Base-by-base conservation (phyloP, 2,888 invertebrate species). In the Mayetiola destructor region DNA sequence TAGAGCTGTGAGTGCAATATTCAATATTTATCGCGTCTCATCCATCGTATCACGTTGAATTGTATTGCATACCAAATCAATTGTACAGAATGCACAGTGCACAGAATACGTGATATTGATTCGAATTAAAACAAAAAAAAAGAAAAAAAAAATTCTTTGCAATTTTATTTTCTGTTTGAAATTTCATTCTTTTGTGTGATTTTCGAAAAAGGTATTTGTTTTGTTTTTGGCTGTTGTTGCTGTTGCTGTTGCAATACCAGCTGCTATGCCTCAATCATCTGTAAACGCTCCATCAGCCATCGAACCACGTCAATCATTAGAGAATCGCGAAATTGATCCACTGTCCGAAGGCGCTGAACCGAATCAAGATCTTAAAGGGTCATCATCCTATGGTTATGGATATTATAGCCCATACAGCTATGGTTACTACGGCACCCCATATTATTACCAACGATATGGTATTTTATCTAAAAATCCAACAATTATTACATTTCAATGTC, bases 1-100 rank as follows among this genome's bases (percentile, higher is more conserved):
- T 27, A 48, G 48, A 48, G 27, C 27, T 48, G 48, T 48, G 48
- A 48, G 48, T 48, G 48, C 48, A 48, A 27, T 48, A n/a, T 48
- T 23, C 9, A 27, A 48, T 18, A 3, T 48, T 48, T 14, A 48
- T 48, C 48, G n/a, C n/a, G 48, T 27, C 23, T 16, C 14, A 27
- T 48, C 16, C n/a, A n/a, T n/a, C n/a, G n/a, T n/a, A n/a, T 6
- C 27, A 48, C 27, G 23, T 48, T 48, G 16, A 48, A 48, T 48
- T 27, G 48, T 27, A 27, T n/a, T 48, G 48, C 48, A 42, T 42
- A 42, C 14, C 3, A 6, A 4, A 23, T 42, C 23, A 21, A 42
- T 21, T 42, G 42, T 23, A 42, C 23, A 42, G 9, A 40, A 42
- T 48, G 27, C 48, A n/a, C 42, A 42, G 42, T 42, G 42, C 21